These are phyloP conservation scores for Thymelicus sylvestris DNA, from an alignment of 2,888 invertebrate species.

Conservation along the genomic window DNA sequence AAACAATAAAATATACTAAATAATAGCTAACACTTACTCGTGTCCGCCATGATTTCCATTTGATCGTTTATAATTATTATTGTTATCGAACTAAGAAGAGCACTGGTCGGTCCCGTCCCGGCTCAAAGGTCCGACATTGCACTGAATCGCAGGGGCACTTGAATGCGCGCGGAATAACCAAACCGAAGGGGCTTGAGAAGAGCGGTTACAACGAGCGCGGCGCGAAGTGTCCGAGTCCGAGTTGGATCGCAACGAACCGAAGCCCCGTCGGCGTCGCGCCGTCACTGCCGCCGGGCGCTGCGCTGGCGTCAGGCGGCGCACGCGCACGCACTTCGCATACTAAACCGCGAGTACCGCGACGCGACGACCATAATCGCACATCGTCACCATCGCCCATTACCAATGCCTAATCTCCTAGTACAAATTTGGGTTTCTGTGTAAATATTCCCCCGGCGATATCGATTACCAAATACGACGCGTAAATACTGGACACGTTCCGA, in stretches of 20 bases:
- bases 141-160: constrained; percentile 66
- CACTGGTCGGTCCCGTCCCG: constrained; percentile 33
- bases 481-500: constrained; percentile 62
- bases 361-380: constrained; percentile 73
- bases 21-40: constrained; percentile 50
- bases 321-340: constrained; percentile 80
- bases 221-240: constrained; percentile 64
- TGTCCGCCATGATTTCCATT: constrained; percentile 57
- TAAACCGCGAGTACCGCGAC: constrained; percentile 70
- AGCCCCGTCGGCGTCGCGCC: constrained; percentile 47
- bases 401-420: constrained; percentile 70
- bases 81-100: constrained; percentile 41
- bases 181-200: constrained; percentile 37
- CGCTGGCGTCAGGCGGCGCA: constrained; percentile 75
- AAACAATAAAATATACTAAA: constrained; percentile 1
- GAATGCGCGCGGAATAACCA: constrained; percentile 68
- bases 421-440: constrained; percentile 66
- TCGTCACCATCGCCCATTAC: constrained; percentile 55
- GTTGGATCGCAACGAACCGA: constrained; percentile 60
- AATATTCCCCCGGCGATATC: constrained; percentile 72
- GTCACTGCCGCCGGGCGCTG: constrained; percentile 43
- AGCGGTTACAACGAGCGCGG: constrained; percentile 58
- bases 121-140: constrained; percentile 68
- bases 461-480: constrained; percentile 65
- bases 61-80: constrained; percentile 47